phyloP scores from a whole-genome alignment of 2,113 vertebrate genomes.

The Gobius niger region DNA sequence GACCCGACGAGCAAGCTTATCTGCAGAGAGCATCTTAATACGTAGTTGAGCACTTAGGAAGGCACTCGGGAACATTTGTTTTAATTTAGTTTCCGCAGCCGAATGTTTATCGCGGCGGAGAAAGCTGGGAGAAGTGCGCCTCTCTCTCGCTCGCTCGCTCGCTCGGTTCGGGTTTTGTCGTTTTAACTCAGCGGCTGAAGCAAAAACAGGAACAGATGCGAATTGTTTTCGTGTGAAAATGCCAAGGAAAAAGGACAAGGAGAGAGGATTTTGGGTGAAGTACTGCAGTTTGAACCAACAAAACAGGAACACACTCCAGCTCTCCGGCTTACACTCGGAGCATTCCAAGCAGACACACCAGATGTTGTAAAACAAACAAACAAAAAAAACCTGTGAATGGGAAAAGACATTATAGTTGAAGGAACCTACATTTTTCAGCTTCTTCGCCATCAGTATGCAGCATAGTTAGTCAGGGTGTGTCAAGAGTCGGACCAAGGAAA shows the following conservation, averaged over 20 bases:
- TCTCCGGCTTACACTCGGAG: neutral
- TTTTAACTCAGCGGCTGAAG: constrained; percentile 48
- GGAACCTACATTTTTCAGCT: no score
- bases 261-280: constrained; percentile 49
- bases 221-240: constrained; percentile 59
- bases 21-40: constrained; percentile 45
- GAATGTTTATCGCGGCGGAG: constrained; percentile 58
- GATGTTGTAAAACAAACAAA: neutral
- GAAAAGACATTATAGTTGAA: neutral
- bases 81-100: constrained; percentile 55
- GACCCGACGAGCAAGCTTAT: constrained; percentile 47
- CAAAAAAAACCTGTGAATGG: neutral
- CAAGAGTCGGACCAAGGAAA: no score
- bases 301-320: neutral
- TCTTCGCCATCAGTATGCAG: no score
- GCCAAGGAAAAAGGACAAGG: constrained; percentile 10
- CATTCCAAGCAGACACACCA: neutral
- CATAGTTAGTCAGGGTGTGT: no score
- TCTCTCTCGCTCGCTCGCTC: constrained; percentile 45
- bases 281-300: neutral
- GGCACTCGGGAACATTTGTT: constrained; percentile 60
- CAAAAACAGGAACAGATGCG: constrained; percentile 78
- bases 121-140: constrained; percentile 50
- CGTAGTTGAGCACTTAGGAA: constrained; percentile 39
- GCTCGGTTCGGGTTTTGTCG: constrained; percentile 45